Conservation (phyloP, 2,113 vertebrate species). For the Rana temporaria region DNA sequence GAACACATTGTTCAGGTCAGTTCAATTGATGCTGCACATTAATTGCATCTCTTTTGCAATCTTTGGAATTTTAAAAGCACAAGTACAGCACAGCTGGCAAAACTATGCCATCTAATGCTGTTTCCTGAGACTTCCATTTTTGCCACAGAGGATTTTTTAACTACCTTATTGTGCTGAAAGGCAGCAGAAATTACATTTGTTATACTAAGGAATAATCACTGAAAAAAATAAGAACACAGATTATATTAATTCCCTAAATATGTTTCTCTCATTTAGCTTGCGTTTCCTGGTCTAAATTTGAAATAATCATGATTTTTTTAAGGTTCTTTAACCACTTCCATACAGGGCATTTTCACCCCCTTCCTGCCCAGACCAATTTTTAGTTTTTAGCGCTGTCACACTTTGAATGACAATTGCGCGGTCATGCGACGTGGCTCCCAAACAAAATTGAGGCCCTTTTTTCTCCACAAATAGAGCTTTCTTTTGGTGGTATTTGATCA, state of each 20-base stretch:
- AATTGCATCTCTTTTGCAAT: conserved; percentile 46
- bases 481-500: too few species aligned
- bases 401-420: too few species aligned
- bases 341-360: too few species aligned
- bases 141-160: conserved; percentile 37
- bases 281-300: too few species aligned
- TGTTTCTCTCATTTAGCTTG: conserved; percentile 10
- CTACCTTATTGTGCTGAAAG: conserved; percentile 23
- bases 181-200: neutral
- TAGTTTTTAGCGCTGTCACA: too few species aligned
- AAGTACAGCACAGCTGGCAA: conserved; percentile 36
- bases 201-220: conserved; percentile 9
- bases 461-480: too few species aligned
- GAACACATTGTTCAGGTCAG: conserved; percentile 41
- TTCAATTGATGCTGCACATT: conserved; percentile 31
- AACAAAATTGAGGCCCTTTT: too few species aligned
- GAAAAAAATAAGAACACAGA: conserved; percentile 6
- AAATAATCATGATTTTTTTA: too few species aligned
- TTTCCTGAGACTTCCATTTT: conserved; percentile 27
- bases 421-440: too few species aligned
- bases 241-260: conserved; percentile 15
- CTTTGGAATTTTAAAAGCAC: conserved; percentile 38
- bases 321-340: too few species aligned
- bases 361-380: too few species aligned
- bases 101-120: conserved; percentile 22